Base-by-base conservation (phyloP, 2,797 vertebrate species). In the Cynodonichthys magdalenae region DNA sequence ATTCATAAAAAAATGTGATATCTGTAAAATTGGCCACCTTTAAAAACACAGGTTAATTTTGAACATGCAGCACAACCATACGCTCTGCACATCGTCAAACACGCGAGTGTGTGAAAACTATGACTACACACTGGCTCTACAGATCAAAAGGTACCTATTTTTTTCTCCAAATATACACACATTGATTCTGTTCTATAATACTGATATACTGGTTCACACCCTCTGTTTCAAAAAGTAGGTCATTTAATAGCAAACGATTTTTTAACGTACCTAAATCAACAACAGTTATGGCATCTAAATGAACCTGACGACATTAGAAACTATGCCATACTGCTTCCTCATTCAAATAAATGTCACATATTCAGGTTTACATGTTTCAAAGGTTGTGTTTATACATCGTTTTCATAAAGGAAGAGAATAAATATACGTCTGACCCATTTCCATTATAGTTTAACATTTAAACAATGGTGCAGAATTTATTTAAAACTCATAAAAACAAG, bases 41-140 rank as follows among this genome's bases (percentile, higher is more conserved):
- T 87, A 92, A 90, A 93, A 92, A 92, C 90, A 93, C 90, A 91
- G 87, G 90, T 86, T 93, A 89, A 93, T 81, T 92, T 91, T 84
- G 90, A 59, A 93, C 93, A 94, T 94, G 92, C 93, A 94, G 92
- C 89, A 94, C 92, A 92, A 92, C 88, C 92, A 93, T 88, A 87
- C 92, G 92, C 87, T 92, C 93, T 92, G 92, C 92, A 94, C 92
- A 94, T 91, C 83, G 64, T 92, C 90, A 89, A 91, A 93, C 90
- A 93, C 91, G 86, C 88, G 76, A 89, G 91, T 92, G 92, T 94
- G 90, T 92, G 84, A 90, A 88, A 91, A 92, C 91, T 92, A 93
- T 83, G 89, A 90, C 90, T 92, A 92, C 87, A 93, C 92, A 91
- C 90, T 87, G 89, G 91, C 89, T 93, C 92, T 93, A 93, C 87